Conservation (phyloP, 2,888 invertebrate species). For the Lapara coniferarum region DNA sequence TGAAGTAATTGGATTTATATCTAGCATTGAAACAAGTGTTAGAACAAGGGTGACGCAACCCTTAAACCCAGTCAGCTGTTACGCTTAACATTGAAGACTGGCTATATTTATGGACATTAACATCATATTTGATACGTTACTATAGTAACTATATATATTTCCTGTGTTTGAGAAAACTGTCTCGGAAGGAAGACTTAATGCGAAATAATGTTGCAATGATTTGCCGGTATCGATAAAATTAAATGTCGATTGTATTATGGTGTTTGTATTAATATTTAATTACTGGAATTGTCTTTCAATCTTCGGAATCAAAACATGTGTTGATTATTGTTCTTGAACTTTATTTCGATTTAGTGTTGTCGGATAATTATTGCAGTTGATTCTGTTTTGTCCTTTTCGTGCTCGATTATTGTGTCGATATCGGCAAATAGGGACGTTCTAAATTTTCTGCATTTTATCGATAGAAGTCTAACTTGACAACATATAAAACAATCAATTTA, state of each 20-base stretch:
- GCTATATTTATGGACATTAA: background rate
- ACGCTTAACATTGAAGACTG: constrained; percentile 21
- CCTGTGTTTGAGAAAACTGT: background rate
- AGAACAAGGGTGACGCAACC: background rate
- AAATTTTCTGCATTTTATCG: background rate
- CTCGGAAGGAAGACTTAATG: background rate
- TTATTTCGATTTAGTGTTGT: too few species aligned
- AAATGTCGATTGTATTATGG: too few species aligned
- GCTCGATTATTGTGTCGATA: constrained; percentile 2
- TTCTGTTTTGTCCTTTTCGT: background rate
- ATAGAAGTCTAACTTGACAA: background rate
- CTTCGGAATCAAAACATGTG: background rate
- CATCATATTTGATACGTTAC: constrained; percentile 14
- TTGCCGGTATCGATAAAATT: constrained; percentile 4
- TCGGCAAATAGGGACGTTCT: background rate
- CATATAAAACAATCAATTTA: background rate
- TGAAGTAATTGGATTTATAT: constrained; percentile 1
- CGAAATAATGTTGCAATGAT: background rate
- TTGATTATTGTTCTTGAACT: background rate
- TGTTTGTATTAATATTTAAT: too few species aligned
- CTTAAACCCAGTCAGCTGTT: constrained; percentile 10
- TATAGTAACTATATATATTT: constrained; percentile 4
- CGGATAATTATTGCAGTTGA: background rate
- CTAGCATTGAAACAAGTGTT: constrained; percentile 2
- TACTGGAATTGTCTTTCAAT: too few species aligned